Conservation (phyloP, 2,113 vertebrate genomes). For the Phyllostomus hastatus region DNA sequence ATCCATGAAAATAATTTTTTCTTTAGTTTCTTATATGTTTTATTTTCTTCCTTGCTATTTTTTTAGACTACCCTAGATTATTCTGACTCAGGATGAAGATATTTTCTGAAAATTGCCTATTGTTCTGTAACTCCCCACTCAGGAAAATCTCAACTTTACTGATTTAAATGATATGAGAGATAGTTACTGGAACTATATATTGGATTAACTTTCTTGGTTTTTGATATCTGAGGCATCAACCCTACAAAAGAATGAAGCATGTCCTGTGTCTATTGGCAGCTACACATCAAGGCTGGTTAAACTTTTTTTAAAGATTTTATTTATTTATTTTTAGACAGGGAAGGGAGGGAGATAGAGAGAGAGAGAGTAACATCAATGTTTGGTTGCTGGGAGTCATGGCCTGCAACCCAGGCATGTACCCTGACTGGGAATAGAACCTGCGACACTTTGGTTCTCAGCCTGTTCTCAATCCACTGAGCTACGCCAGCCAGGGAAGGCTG, state of each 20-base stretch:
- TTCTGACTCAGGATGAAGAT: not conserved
- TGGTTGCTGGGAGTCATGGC: no score
- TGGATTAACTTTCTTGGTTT: not conserved
- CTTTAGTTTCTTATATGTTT: slow-evolving; percentile 34
- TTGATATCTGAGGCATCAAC: not conserved
- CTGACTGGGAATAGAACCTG: no score
- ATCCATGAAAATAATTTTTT: not conserved
- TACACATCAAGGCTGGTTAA: not conserved
- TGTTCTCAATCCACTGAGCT: no score
- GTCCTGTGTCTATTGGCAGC: not conserved
- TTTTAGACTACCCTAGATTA: not conserved
- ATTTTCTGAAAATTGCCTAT: slow-evolving; percentile 5
- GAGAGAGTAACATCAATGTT: no score
- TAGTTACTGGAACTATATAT: not conserved
- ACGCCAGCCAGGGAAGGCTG: not conserved
- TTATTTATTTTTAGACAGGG: no score
- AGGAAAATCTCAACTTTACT: slow-evolving; percentile 14
- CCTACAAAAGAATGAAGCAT: not conserved
- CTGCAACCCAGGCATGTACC: no score
- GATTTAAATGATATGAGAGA: not conserved
- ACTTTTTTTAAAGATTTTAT: not conserved
- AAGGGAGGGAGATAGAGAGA: no score
- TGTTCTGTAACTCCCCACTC: not conserved
- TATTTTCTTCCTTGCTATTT: not conserved
- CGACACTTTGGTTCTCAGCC: no score